Evolutionary conservation across 2,113 vertebrate species (phyloP).

Genomic region (Stercorarius parasiticus): DNA sequence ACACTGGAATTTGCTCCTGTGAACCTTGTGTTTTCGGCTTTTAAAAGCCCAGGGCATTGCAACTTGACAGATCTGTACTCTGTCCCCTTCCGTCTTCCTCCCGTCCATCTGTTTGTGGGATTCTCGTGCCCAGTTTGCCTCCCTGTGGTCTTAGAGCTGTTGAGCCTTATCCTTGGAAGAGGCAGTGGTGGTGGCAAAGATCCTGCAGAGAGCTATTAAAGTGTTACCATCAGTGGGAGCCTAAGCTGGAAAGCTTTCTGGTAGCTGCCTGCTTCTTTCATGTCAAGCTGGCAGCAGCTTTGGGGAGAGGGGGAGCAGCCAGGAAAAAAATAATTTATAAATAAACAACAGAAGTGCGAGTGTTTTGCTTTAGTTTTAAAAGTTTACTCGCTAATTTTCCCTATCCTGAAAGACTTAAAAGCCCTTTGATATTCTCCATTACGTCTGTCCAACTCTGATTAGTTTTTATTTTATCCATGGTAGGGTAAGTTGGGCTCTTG

Average conservation of each 20-base stretch:
- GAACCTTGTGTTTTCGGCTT: constrained; percentile 4
- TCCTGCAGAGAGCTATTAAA: constrained; percentile 66
- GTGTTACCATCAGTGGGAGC: constrained; percentile 42
- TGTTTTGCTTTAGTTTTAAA: neutral
- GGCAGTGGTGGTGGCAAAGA: constrained; percentile 53
- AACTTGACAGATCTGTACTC: constrained; percentile 34
- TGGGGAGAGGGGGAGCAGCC: neutral
- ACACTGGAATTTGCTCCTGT: neutral
- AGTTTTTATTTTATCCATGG: neutral
- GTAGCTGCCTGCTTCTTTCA: constrained; percentile 13
- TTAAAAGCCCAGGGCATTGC: constrained; percentile 36
- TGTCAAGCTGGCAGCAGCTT: constrained; percentile 2
- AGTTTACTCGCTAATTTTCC: neutral
- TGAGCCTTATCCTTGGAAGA: constrained; percentile 61
- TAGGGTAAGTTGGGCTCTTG: neutral
- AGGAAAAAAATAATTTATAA: neutral
- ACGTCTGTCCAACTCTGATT: neutral
- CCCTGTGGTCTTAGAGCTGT: constrained; percentile 55
- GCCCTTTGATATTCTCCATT: neutral
- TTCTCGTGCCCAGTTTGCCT: constrained; percentile 59
- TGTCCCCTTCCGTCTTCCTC: constrained; percentile 23
- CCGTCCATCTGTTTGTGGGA: constrained; percentile 64
- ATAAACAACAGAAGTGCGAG: neutral
- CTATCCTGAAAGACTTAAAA: neutral
- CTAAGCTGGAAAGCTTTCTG: constrained; percentile 19